Percentiles rank a stretch among this genome's conserved stretches.
These are phyloP conservation scores for Aphaenogaster floridana DNA, from an alignment of 1,140 invertebrate species.

Conservation along the genomic window DNA sequence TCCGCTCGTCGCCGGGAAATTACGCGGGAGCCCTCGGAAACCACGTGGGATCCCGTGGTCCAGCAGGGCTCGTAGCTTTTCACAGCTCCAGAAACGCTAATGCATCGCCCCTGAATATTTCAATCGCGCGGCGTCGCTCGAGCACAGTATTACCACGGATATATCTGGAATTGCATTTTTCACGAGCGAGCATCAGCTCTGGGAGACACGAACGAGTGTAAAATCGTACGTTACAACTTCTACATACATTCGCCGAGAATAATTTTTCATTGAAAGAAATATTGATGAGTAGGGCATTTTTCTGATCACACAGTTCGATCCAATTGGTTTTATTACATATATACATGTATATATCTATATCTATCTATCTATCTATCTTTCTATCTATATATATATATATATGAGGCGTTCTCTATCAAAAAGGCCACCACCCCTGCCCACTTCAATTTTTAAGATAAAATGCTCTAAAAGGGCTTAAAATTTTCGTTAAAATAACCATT, in stretches of 20 bases:
- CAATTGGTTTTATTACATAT: background rate
- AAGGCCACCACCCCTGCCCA: too few relatives aligned
- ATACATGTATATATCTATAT: too few relatives aligned
- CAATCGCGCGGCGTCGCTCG: background rate
- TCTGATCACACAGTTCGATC: background rate
- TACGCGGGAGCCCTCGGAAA: constrained; percentile 1
- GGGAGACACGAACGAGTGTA: background rate
- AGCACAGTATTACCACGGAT: background rate
- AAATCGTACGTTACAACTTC: background rate
- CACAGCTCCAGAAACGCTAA: constrained; percentile 1
- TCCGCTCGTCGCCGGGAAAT: constrained; percentile 11
- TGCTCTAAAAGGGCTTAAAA: too few relatives aligned
- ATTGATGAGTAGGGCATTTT: background rate
- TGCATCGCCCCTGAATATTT: constrained; percentile 43
- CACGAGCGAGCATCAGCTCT: constrained; percentile 7
- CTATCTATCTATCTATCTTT: too few relatives aligned
- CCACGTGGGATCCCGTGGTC: background rate
- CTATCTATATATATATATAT: too few relatives aligned
- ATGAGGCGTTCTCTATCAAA: too few relatives aligned
- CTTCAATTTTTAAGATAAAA: too few relatives aligned
- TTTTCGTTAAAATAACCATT: too few relatives aligned
- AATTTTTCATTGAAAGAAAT: background rate
- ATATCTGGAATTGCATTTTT: constrained; percentile 21
- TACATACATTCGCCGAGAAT: background rate
- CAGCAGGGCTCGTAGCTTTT: background rate